phyloP scores from a whole-genome alignment of 2,797 vertebrate genomes.

The Pangasius krempfi region DNA sequence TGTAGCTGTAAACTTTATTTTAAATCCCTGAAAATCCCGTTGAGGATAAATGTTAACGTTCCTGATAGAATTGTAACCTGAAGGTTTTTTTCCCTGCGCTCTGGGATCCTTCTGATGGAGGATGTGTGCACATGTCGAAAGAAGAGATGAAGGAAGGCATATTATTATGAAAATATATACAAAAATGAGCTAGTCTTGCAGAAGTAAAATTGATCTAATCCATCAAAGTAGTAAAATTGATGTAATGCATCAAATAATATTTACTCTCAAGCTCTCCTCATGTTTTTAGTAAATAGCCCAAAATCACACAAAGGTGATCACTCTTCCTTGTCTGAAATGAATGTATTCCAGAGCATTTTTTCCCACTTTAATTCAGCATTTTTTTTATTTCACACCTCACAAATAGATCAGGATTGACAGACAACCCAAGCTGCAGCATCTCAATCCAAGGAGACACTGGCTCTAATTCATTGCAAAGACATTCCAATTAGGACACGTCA shows the following conservation, averaged over 20 bases:
- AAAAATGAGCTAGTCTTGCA: background rate
- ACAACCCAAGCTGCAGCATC: background rate
- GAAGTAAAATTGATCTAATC: slow-evolving; percentile 22
- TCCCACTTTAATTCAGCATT: background rate
- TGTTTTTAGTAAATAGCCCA: slow-evolving; percentile 9
- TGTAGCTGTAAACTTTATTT: background rate
- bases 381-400: background rate
- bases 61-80: background rate
- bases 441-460: slow-evolving; percentile 8
- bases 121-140: background rate
- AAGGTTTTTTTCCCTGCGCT: background rate
- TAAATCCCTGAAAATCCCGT: background rate
- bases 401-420: slow-evolving; percentile 27
- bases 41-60: background rate
- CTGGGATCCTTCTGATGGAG: background rate
- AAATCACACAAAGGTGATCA: slow-evolving; percentile 11
- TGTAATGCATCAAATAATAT: slow-evolving; percentile 15
- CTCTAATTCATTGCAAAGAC: background rate
- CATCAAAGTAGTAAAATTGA: slow-evolving; percentile 24
- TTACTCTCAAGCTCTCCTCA: background rate
- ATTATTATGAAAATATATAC: background rate
- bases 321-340: slow-evolving; percentile 4
- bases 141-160: slow-evolving; percentile 13
- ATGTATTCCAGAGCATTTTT: background rate
- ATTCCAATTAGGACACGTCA: slow-evolving; percentile 16